These are phyloP conservation scores for Rutpela maculata DNA, from an alignment of 2,888 invertebrate species.

Conservation along the genomic window DNA sequence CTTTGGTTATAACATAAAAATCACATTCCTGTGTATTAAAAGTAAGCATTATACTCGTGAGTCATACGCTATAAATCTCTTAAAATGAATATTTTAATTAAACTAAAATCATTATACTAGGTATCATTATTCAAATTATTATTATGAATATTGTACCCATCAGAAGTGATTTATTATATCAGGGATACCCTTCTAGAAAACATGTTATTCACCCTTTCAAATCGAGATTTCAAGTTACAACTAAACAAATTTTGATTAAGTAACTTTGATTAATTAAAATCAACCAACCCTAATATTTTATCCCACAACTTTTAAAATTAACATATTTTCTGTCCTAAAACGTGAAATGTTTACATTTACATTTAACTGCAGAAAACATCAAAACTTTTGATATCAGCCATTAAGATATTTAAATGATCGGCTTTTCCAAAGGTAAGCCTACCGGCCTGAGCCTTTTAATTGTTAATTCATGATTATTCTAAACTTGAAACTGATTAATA, in stretches of 20 bases:
- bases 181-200: constrained; percentile 55
- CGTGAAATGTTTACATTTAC: constrained; percentile 51
- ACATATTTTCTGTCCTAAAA: constrained; percentile 52
- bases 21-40: background rate
- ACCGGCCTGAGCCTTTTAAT: background rate
- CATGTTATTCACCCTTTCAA: constrained; percentile 57
- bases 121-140: constrained; percentile 54
- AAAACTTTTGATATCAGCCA: constrained; percentile 12
- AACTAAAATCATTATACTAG: constrained; percentile 34
- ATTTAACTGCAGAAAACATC: constrained; percentile 44
- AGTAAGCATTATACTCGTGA: background rate
- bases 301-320: constrained; percentile 46
- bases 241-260: constrained; percentile 58
- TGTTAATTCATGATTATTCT: background rate
- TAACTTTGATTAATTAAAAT: constrained; percentile 60
- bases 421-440: constrained; percentile 1
- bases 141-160: constrained; percentile 53
- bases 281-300: constrained; percentile 45
- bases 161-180: constrained; percentile 55
- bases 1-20: background rate
- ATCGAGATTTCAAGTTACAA: constrained; percentile 57
- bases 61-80: constrained; percentile 22
- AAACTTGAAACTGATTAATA: background rate
- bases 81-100: constrained; percentile 35
- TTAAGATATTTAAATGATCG: constrained; percentile 17